Base-by-base conservation (phyloP, 2,888 invertebrate species). In the Hyles lineata region DNA sequence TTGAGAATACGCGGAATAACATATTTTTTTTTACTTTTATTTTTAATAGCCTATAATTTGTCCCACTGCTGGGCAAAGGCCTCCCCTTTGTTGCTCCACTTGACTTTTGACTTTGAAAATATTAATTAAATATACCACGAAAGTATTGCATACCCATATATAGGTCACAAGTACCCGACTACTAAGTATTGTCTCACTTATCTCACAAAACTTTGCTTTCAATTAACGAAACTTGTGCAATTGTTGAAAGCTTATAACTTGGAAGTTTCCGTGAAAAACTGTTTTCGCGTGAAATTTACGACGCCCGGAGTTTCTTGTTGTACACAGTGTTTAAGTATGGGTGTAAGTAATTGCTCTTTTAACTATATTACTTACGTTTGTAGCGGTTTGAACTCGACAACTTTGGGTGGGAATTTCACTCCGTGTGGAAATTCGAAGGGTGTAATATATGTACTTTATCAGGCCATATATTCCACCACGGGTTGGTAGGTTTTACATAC, bases 291-390 rank as follows among this genome's bases (percentile, higher is more conserved):
- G 29, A 29, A 63, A 52, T 61, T 72, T 72, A 62, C 52, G 43
- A 60, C 52, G 43, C 19, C 19, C 21, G 32, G 17, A 52, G 52
- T 70, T 73, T 69, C 55, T 32, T 70, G 43, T 32, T 32, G 21
- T 73, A 70, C 61, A 50, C 61, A 59, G 32, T 52, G 61, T 73
- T 72, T 60, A 70, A 73, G 70, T 69, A 50, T 43, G 43, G 43
- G 21, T 32, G 58, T 70, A 70, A 73, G 55, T 73, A 60, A 70
- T 70, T 61, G 55, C 70, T 70, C 11, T 72, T 72, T 70, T 50
- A 23, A n/a, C 61, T 61, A 50, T 69, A 52, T 43, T 43, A 43
- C 43, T 43, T 43, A 32, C 58, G 63, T 72, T 52, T 32, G 19
- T 52, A 21, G 29, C 4, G 43, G 15, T 25, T 73, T 73, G 15